A percentile compares a stretch with the other conserved stretches of the same genome.
phyloP scores from a whole-genome alignment of 2,113 vertebrate genomes.

The Hiodon alosoides region DNA sequence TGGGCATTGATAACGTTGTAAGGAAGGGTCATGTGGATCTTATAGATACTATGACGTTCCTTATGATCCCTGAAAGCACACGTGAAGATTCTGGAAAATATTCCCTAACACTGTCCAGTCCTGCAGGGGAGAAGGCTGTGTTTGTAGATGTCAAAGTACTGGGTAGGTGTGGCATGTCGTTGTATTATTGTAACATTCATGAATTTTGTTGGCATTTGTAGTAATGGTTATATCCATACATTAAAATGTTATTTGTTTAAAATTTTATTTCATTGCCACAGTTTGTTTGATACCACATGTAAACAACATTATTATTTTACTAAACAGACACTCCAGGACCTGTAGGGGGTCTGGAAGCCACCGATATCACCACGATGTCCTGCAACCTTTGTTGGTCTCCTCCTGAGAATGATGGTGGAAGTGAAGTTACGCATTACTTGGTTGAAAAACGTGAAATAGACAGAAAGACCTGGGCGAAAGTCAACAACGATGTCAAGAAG shows the following conservation, averaged over 20 bases:
- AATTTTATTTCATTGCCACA: background rate
- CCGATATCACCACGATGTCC: slow-evolving; percentile 83
- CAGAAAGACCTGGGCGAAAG: slow-evolving; percentile 86
- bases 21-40: slow-evolving; percentile 91
- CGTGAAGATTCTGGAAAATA: slow-evolving; percentile 96
- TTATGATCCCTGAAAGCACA: slow-evolving; percentile 87
- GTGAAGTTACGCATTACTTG: slow-evolving; percentile 86
- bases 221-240: background rate
- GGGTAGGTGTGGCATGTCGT: slow-evolving; percentile 45
- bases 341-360: slow-evolving; percentile 74
- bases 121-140: slow-evolving; percentile 92
- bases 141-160: slow-evolving; percentile 93
- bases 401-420: slow-evolving; percentile 88
- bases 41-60: slow-evolving; percentile 96
- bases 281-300: background rate
- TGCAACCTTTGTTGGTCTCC: slow-evolving; percentile 81
- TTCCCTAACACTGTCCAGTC: slow-evolving; percentile 78
- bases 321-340: slow-evolving; percentile 89
- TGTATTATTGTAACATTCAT: background rate
- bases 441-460: slow-evolving; percentile 89
- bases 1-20: slow-evolving; percentile 92
- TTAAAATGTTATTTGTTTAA: background rate
- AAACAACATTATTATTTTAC: slow-evolving; percentile 7
- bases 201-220: background rate
- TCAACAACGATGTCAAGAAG: slow-evolving; percentile 80